Evolutionary conservation across 2,113 vertebrate species (phyloP).

Genomic region (Alosa alosa): DNA sequence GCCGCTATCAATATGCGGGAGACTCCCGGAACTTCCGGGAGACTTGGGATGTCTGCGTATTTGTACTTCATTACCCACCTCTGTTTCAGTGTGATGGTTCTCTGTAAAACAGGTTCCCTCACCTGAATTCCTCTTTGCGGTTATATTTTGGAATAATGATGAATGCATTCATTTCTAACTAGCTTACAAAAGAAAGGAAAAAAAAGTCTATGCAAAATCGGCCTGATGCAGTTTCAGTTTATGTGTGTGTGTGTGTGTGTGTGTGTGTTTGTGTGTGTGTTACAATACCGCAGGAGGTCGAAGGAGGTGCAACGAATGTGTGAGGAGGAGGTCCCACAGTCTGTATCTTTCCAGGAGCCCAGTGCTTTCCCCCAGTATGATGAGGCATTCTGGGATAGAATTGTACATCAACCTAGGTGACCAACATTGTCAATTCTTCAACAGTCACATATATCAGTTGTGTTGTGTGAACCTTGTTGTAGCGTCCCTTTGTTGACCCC

Average conservation of each 20-base stretch:
- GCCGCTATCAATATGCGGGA: too few relatives aligned
- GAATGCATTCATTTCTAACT: too few relatives aligned
- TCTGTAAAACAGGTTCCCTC: too few relatives aligned
- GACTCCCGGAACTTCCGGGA: too few relatives aligned
- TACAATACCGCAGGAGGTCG: conserved; percentile 38
- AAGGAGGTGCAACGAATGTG: conserved; percentile 40
- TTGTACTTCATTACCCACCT: too few relatives aligned
- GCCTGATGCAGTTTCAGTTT: too few relatives aligned
- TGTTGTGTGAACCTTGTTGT: not conserved
- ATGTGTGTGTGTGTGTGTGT: not conserved
- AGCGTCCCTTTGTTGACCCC: not conserved
- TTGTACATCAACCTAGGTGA: conserved; percentile 23
- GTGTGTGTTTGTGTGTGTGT: not conserved
- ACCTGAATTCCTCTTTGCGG: too few relatives aligned
- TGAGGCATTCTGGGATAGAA: conserved; percentile 25
- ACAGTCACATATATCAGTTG: not conserved
- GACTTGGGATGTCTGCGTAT: too few relatives aligned
- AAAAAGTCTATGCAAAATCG: too few relatives aligned
- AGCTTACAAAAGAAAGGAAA: too few relatives aligned
- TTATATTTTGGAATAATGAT: too few relatives aligned
- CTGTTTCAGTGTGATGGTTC: too few relatives aligned
- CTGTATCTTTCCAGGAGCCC: not conserved
- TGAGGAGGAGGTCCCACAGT: not conserved
- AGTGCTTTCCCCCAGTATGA: not conserved
- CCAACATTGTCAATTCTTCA: not conserved